Conservation (phyloP, 2,797 vertebrate genomes). For the Natrix natrix region DNA sequence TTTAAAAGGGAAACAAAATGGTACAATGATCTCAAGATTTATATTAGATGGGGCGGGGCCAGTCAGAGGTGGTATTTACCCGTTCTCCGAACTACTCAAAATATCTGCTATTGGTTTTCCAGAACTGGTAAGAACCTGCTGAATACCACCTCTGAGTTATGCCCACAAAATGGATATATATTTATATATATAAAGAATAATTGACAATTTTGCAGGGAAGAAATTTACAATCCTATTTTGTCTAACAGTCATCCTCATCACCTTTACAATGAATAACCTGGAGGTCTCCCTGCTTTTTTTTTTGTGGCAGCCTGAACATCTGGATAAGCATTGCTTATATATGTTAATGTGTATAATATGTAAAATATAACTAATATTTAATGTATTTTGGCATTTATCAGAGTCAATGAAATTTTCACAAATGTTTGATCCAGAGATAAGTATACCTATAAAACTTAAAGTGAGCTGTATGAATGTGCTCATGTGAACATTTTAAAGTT, state of each 20-base stretch:
- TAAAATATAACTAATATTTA: not conserved
- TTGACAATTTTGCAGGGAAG: not conserved
- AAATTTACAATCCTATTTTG: not conserved
- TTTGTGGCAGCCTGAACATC: not conserved
- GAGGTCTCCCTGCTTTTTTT: not conserved
- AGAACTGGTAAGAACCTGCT: too few relatives aligned
- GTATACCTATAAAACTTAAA: not conserved
- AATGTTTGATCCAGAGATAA: not conserved
- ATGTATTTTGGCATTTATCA: fast-evolving
- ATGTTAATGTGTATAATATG: not conserved
- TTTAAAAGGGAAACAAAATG: not conserved
- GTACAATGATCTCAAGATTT: not conserved
- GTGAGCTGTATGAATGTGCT: not conserved
- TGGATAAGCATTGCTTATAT: not conserved
- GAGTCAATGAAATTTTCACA: not conserved
- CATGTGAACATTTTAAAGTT: constrained; percentile 45
- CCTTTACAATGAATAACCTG: not conserved
- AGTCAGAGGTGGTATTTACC: too few relatives aligned
- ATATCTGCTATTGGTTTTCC: too few relatives aligned
- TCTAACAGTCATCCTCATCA: not conserved
- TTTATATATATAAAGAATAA: too few relatives aligned
- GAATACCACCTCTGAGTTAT: not conserved
- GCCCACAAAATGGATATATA: not conserved
- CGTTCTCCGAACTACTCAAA: too few relatives aligned
- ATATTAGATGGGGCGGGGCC: too few relatives aligned